Evolutionary conservation across 2,888 invertebrate genomes (phyloP).

Genomic region (Atethmia centrago): DNA sequence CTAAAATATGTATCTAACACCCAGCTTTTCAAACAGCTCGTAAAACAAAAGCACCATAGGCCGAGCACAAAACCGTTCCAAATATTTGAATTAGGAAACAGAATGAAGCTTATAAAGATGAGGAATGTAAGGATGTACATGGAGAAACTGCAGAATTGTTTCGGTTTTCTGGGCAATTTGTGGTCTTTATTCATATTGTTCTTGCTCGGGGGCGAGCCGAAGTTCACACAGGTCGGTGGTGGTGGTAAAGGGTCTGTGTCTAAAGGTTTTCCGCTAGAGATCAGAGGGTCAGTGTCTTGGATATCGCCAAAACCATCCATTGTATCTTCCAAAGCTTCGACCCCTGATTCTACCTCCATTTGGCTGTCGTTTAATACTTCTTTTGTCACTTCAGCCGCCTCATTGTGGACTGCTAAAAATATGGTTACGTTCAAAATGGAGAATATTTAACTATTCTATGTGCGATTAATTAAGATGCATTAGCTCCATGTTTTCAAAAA

Average conservation of each 20-base stretch:
- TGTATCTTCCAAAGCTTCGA: slow-evolving; percentile 88
- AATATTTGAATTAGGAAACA: slow-evolving; percentile 83
- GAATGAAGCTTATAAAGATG: slow-evolving; percentile 77
- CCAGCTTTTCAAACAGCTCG: slow-evolving; percentile 80
- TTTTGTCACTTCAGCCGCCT: slow-evolving; percentile 75
- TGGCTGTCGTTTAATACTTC: slow-evolving; percentile 75
- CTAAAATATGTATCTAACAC: slow-evolving; percentile 84
- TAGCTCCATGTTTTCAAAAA: background rate
- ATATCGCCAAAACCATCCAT: slow-evolving; percentile 81
- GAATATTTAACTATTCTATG: slow-evolving; percentile 5
- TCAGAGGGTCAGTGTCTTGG: slow-evolving; percentile 68
- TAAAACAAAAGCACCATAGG: slow-evolving; percentile 82
- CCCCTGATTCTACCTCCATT: slow-evolving; percentile 88
- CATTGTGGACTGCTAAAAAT: slow-evolving; percentile 74
- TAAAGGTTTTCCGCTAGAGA: slow-evolving; percentile 61
- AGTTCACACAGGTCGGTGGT: slow-evolving; percentile 69
- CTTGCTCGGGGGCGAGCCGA: slow-evolving; percentile 81
- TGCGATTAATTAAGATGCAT: too few species aligned
- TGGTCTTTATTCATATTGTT: slow-evolving; percentile 69
- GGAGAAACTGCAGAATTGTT: slow-evolving; percentile 79
- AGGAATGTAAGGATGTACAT: slow-evolving; percentile 85
- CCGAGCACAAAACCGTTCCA: slow-evolving; percentile 88
- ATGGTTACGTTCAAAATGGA: background rate
- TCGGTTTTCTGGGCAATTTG: slow-evolving; percentile 65
- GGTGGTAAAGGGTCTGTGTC: slow-evolving; percentile 65